Base-by-base conservation (phyloP, 2,113 vertebrate genomes). In the Xiphorhynchus elegans region DNA sequence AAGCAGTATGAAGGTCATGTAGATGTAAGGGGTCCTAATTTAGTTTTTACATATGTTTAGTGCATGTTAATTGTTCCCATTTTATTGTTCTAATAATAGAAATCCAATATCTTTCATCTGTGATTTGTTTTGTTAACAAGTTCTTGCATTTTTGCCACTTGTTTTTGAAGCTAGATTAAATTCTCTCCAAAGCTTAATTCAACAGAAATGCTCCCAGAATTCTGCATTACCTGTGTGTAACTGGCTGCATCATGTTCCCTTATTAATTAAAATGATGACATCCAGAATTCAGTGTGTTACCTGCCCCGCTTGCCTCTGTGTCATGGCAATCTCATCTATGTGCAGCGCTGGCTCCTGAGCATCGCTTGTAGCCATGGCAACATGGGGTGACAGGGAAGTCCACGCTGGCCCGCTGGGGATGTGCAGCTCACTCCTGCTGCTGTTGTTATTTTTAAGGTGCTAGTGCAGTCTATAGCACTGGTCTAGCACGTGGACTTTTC, bases 361-460 rank as follows among this genome's bases (percentile, higher is more conserved):
- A 89, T 96, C 49, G 1, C 53, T n/a, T 2, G 92, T 97, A 81
- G 94, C 97, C 89, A 94, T 93, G 93, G 96, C 89, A 97, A 97
- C 76, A 0, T 7, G 44, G 91, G 56, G 31, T 26, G 42, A 15
- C 66, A 25, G 66, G 74, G 11, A 66, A 40, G 70, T 55, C 86
- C 1, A 13, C 52, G 55, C 58, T 59, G 80, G 26, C 40, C 63
- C 3, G 13, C 29, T 70, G 52, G 90, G 83, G 69, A 73, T 47
- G 29, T 8, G 86, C 79, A 37, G 28, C 80, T 82, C 63, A 1
- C 33, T 95, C 66, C 31, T 37, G 24, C 63, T 74, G 79, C 35
- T 70, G 84, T 12, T 52, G 1, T 5, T 39, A 18, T 11, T 55
- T 40, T 7, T 13, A 2, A 17, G 13, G 26, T 70, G 11, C 26